phyloP scores from a whole-genome alignment of 2,888 invertebrate genomes.

The Microctonus brassicae region DNA sequence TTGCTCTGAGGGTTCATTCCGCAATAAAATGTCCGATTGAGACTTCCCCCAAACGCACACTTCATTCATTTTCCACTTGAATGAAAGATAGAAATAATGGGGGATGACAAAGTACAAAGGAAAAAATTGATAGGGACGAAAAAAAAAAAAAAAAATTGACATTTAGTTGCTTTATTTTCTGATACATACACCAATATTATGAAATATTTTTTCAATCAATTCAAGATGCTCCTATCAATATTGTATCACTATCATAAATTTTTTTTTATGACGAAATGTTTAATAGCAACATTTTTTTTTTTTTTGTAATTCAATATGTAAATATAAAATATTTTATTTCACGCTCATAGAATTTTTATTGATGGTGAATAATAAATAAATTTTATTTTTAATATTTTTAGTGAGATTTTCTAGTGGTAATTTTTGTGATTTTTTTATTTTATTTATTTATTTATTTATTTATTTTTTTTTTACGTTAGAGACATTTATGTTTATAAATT shows the following conservation, averaged over 20 bases:
- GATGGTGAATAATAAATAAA: not conserved
- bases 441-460: not conserved
- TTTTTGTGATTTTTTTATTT: not conserved
- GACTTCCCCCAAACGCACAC: not conserved
- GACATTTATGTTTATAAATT: not conserved
- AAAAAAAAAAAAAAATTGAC: not conserved
- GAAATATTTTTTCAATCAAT: not conserved
- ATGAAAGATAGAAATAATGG: not conserved
- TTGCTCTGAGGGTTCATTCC: not conserved
- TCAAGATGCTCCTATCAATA: not conserved
- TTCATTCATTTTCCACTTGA: conserved; percentile 1
- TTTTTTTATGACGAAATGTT: not conserved
- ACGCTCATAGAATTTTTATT: not conserved
- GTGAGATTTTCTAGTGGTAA: not conserved
- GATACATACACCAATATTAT: not conserved
- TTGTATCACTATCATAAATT: not conserved
- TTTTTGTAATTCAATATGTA: not conserved
- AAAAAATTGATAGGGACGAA: not conserved
- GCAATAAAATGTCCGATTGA: conserved; percentile 3
- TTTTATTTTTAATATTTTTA: not conserved
- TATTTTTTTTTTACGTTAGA: not conserved
- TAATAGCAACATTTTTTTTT: not conserved
- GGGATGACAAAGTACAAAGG: not conserved
- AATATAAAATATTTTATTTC: not conserved
- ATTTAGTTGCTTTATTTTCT: not conserved